Base-by-base conservation (phyloP, 2,888 invertebrate species). In the Mesorhabditis belari region DNA sequence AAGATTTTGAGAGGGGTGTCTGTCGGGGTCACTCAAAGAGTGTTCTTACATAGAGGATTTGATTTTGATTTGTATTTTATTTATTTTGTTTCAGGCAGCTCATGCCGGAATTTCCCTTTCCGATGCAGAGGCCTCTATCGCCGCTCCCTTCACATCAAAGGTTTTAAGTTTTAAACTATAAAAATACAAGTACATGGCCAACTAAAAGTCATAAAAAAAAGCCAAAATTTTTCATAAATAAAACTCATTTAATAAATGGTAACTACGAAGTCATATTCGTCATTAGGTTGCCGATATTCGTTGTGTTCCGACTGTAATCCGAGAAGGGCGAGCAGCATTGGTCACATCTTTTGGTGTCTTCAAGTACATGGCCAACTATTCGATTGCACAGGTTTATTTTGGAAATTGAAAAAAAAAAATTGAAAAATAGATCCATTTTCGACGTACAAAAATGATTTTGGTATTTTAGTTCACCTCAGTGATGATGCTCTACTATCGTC, bases 341-440 rank as follows among this genome's bases (percentile, higher is more conserved):
- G 89, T 92, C 29, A 96, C 96, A 0, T 92, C 92, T 49, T 95
- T 95, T 83, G 92, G 94, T 1, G 90, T 95, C 71, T 96, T 96
- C 85, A 95, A 95, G 79, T 96, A 92, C 85, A 96, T 98, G 95
- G 92, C 94, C 0, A 88, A 90, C 0, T 96, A 96, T 84, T 79
- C 77, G 19, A 60, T 93, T 49, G 44, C 44, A n/a, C 44, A 35
- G 44, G 44, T 35, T n/a, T 9, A n/a, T 35, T 1, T 35, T 35
- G 12, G n/a, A n/a, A 17, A 35, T 35, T n/a, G n/a, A n/a, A n/a
- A n/a, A n/a, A n/a, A n/a, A n/a, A n/a, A n/a, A n/a, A n/a, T n/a
- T n/a, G n/a, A n/a, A n/a, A 35, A 17, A 17, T 35, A 2, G 2
- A n/a, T 9, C 44, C n/a, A 35, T 35, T 35, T 35, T 35, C 12